phyloP scores from a whole-genome alignment of 2,797 vertebrate species.

The Macropus fuliginosus region DNA sequence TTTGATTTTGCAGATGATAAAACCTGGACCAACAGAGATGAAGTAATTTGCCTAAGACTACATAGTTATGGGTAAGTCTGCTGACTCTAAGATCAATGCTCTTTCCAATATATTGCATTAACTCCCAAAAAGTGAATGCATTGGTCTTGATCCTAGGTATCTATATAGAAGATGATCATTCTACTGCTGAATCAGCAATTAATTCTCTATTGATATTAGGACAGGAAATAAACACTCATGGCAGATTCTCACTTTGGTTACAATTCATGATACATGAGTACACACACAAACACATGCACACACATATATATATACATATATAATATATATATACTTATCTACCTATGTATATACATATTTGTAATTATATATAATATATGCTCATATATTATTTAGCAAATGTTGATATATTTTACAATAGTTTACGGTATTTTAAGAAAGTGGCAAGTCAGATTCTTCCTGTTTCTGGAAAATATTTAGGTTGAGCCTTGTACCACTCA shows the following conservation, averaged over 20 bases:
- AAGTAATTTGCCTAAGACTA: neutral
- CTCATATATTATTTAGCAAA: neutral
- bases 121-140: neutral
- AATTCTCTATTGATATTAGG: neutral
- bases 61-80: neutral
- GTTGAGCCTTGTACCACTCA: neutral
- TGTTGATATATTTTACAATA: neutral
- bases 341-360: no score
- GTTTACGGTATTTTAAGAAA: slow-evolving; percentile 1
- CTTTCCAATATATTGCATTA: neutral
- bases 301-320: no score
- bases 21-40: neutral
- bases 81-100: neutral
- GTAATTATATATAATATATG: neutral
- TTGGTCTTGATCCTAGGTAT: neutral
- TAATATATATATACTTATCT: no score
- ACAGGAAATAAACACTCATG: neutral
- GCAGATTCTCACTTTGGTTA: neutral
- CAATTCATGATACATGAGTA: neutral
- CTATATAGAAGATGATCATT: neutral
- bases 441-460: slow-evolving; percentile 28
- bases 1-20: neutral
- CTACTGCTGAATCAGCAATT: neutral
- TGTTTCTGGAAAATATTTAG: neutral
- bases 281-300: no score